phyloP scores from a whole-genome alignment of 2,797 vertebrate species.

The Catostomus latipinnis region DNA sequence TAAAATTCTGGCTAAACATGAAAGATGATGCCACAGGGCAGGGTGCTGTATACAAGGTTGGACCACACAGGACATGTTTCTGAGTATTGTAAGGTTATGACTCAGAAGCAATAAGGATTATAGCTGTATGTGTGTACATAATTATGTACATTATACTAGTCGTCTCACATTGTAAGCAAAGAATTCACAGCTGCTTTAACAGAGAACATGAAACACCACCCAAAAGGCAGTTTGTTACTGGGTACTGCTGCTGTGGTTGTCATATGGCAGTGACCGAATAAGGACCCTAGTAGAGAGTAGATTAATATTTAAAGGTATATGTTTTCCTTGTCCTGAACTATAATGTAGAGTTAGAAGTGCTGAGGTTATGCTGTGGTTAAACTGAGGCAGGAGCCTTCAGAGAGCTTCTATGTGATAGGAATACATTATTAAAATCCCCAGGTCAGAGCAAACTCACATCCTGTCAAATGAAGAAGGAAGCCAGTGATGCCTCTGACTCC shows the following conservation, averaged over 20 bases:
- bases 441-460: no score
- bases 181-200: constrained; percentile 15
- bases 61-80: not conserved
- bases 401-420: constrained; percentile 57
- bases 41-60: not conserved
- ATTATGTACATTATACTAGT: not conserved
- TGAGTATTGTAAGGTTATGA: not conserved
- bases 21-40: constrained; percentile 21
- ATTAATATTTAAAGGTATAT: constrained; percentile 71
- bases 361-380: constrained; percentile 65
- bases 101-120: not conserved
- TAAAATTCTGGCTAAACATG: constrained; percentile 25
- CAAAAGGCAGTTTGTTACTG: constrained; percentile 37
- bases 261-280: constrained; percentile 50
- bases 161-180: not conserved
- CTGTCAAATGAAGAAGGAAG: constrained; percentile 41
- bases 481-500: constrained; percentile 62
- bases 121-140: not conserved
- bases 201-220: not conserved
- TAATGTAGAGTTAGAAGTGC: constrained; percentile 64
- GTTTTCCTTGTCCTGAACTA: constrained; percentile 56
- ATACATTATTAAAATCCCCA: constrained; percentile 72
- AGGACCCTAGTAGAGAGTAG: constrained; percentile 41
- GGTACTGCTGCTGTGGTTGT: constrained; percentile 32
- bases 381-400: constrained; percentile 58